These are phyloP conservation scores for Euglossa dilemma DNA, from an alignment of 1,140 invertebrate species.

Conservation along the genomic window DNA sequence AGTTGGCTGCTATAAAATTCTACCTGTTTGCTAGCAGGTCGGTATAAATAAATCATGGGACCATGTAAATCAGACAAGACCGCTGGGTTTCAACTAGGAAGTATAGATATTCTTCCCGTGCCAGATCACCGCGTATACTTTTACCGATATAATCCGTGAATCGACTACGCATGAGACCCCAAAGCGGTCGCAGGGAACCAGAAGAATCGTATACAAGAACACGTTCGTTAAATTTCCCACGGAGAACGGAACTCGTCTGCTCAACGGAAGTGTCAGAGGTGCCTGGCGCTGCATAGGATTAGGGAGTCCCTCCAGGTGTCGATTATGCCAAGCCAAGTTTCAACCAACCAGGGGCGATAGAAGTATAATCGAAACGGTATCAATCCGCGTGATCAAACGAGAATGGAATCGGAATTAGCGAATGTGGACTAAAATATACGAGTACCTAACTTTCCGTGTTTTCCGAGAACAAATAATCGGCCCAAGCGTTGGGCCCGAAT, in stretches of 20 bases:
- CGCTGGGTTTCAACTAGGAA: background rate
- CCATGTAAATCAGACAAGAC: slow-evolving; percentile 63
- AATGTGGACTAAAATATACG: no score
- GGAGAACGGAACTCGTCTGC: background rate
- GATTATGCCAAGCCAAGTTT: no score
- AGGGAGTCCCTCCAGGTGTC: no score
- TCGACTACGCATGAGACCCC: slow-evolving; percentile 13
- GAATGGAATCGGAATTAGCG: no score
- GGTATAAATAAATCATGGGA: slow-evolving; percentile 72
- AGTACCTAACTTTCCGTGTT: no score
- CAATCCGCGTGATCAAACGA: no score
- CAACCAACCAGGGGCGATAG: no score
- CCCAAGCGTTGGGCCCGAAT: no score
- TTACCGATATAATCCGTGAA: slow-evolving; percentile 42
- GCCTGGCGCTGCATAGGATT: no score
- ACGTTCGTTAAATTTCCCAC: slow-evolving; percentile 7
- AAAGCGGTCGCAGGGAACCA: background rate
- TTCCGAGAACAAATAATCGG: no score
- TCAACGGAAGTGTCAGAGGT: background rate
- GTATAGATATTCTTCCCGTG: background rate
- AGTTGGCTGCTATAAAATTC: slow-evolving; percentile 71
- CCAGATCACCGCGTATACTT: slow-evolving; percentile 4
- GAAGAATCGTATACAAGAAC: background rate
- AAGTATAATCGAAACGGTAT: no score
- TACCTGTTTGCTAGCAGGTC: slow-evolving; percentile 62